Conservation (phyloP, 2,113 vertebrate genomes). For the Oncorhynchus clarkii region DNA sequence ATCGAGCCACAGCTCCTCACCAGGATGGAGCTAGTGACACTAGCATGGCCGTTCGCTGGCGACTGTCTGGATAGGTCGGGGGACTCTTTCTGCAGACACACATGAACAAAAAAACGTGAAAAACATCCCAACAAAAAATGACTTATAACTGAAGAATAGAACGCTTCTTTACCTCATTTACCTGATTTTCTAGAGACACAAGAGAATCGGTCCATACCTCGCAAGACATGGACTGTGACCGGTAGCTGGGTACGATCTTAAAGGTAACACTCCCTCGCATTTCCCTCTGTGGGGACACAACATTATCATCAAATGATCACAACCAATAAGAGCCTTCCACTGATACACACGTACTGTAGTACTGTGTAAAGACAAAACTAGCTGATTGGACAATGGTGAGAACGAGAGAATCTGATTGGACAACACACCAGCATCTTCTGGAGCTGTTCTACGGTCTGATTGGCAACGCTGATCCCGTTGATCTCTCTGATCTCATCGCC, state of each 20-base stretch:
- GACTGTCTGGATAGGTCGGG: conserved; percentile 65
- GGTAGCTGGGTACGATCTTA: conserved; percentile 98
- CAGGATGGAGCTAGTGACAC: conserved; percentile 99
- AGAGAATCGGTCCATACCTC: conserved; percentile 78
- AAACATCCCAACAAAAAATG: neutral
- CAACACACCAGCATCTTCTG: conserved; percentile 97
- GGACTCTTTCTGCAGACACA: conserved; percentile 65
- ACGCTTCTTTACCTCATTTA: neutral
- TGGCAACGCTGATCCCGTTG: conserved; percentile 96
- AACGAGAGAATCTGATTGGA: neutral
- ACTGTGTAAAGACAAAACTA: neutral
- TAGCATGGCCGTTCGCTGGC: conserved; percentile 81
- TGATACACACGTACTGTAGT: neutral
- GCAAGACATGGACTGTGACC: conserved; percentile 91
- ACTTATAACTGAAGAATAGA: neutral
- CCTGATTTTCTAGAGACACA: too few species aligned
- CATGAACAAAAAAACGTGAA: neutral
- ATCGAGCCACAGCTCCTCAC: conserved; percentile 73
- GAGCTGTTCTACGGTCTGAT: conserved; percentile 98
- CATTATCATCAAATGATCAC: too few species aligned
- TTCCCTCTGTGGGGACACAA: conserved; percentile 79
- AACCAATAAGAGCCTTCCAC: too few species aligned
- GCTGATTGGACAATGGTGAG: neutral
- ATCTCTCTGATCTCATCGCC: conserved; percentile 98
- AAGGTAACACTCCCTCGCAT: conserved; percentile 99